Base-by-base conservation (phyloP, 2,888 invertebrate genomes). In the Amphipoea oculea region DNA sequence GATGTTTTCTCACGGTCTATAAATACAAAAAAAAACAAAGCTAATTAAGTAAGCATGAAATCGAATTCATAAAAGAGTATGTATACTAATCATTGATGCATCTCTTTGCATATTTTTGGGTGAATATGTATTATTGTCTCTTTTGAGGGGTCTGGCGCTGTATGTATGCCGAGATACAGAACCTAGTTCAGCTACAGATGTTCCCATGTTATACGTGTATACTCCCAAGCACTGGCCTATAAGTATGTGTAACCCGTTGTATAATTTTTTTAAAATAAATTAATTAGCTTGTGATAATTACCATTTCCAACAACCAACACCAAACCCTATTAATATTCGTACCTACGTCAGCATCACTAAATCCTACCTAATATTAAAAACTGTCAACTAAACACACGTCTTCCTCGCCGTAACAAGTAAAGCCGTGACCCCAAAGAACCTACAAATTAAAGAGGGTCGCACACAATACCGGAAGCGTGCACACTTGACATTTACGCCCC, bases 381-480 rank as follows among this genome's bases (percentile, higher is more conserved):
- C 65, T 84, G 66, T 36, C 71, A 63, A 62, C 54, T 48, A 71
- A 62, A 67, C 63, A 54, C 66, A 62, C 60, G 40, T 78, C 78
- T 77, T 79, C n/a, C 57, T 65, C 7, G 51, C 70, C 72, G 57
- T 66, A 63, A 73, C 74, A 80, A 69, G 62, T 29, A 73, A 69
- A 79, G 75, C 80, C 71, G 51, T 88, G 84, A 87, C 89, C 90
- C 89, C 78, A 82, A 86, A 81, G 81, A 81, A 83, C 81, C 73
- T 77, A 76, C 74, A 90, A 90, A 90, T 90, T 90, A 92, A 91
- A 89, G 92, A 94, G 94, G 94, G 94, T 92, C 72, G 84, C 89
- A 88, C 89, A 93, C 91, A 94, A 94, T 93, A 87, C 94, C 93
- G 96, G 95, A 96, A 96, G 93, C 91, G 90, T 89, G 92, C 91